Base-by-base conservation (phyloP, 2,113 vertebrate species). In the Perognathus longimembris region DNA sequence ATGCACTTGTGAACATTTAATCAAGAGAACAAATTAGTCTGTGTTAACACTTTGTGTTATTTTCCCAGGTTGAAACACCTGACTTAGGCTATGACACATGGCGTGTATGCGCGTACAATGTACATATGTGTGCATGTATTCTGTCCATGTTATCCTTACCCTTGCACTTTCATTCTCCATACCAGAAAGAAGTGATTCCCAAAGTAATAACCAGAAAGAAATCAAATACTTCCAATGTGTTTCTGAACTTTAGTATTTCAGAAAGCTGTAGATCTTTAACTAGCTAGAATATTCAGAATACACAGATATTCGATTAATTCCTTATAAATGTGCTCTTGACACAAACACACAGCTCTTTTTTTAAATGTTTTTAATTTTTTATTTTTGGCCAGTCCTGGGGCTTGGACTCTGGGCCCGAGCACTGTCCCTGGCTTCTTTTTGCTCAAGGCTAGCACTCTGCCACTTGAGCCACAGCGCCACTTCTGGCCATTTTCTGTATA, bases 181-280 rank as follows among this genome's bases (percentile, higher is more conserved):
- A 79, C 15, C 6, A 83, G 67, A 95, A 90, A 50, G n/a, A 91
- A 89, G 10, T 36, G 67, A 85, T 90, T 90, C 85, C 42, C 78
- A 66, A 81, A 81, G 22, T 63, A 73, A 92, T 1, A 71, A 61
- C 69, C 38, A 86, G 64, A 95, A 77, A 63, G 76, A 71, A 88
- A 92, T 86, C 59, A 30, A 77, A 64, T 36, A 45, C 34, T 77
- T 24, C 59, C 21, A 54, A 40, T 42, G 64, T 50, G 28, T 81
- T 83, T 83, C 63, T 64, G 63, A 79, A 67, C 12, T 38, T 8
- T 38, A 86, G n/a, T 34, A 78, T 84, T 94, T 82, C 40, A 90
- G 57, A 88, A 91, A 91, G 69, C 36, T 57, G 54, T 73, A 89
- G 26, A 38, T 18, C 7, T 10, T 82, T 34, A 79, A 61, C 74